Conservation (phyloP, 2,888 invertebrate genomes). For the Drosophila quinaria region DNA sequence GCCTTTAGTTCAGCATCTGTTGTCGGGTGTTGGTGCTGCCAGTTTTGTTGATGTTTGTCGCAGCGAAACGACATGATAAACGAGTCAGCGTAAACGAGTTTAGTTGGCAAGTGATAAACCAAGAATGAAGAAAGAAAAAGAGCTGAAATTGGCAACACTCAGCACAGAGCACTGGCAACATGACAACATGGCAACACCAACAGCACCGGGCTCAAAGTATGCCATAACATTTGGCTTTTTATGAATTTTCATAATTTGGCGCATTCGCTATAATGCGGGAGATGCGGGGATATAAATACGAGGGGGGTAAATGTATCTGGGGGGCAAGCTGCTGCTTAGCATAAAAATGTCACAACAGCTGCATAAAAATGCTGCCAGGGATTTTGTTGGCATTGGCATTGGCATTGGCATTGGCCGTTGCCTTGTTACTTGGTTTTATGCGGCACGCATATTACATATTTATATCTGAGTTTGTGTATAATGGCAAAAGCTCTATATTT, state of each 20-base stretch:
- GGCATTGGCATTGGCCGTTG: constrained; percentile 10
- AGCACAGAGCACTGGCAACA: constrained; percentile 4
- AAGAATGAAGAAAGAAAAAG: constrained; percentile 16
- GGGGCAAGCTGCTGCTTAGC: constrained; percentile 63
- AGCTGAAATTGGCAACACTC: constrained; percentile 64
- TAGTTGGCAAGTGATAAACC: constrained; percentile 75
- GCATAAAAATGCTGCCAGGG: constrained; percentile 72
- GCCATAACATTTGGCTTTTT: constrained; percentile 79
- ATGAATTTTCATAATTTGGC: constrained; percentile 81
- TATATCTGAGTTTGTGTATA: constrained; percentile 46
- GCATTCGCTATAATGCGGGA: constrained; percentile 40
- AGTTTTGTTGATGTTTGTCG: constrained; percentile 58
- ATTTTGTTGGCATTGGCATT: constrained; percentile 45
- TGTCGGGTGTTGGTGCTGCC: constrained; percentile 43
- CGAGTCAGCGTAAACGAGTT: constrained; percentile 72
- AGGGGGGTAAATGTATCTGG: background rate
- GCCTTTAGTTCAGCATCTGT: constrained; percentile 46
- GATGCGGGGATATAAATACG: background rate
- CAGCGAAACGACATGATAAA: constrained; percentile 66
- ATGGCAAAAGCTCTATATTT: constrained; percentile 8
- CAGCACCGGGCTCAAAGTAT: constrained; percentile 60
- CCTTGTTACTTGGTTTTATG: constrained; percentile 65
- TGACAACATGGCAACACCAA: constrained; percentile 1
- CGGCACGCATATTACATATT: constrained; percentile 62
- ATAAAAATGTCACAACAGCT: constrained; percentile 80